These are phyloP conservation scores for Mormyrus lacerda DNA, from an alignment of 2,113 vertebrate species.

Conservation along the genomic window DNA sequence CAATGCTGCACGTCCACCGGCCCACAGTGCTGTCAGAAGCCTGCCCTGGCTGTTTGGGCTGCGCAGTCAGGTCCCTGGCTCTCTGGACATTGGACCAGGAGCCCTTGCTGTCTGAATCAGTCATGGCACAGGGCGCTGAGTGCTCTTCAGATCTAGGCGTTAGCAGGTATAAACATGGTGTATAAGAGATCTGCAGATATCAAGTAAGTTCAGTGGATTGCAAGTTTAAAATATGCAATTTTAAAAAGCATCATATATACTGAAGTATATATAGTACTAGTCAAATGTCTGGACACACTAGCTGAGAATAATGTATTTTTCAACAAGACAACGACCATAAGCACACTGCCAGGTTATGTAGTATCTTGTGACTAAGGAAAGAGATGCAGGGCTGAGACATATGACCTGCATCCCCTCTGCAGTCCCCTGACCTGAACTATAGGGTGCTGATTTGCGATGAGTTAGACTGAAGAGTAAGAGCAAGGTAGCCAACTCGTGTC, in stretches of 20 bases:
- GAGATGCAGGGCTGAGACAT: neutral
- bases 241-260: neutral
- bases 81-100: constrained; percentile 51
- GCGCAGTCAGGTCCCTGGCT: constrained; percentile 15
- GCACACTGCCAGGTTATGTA: neutral
- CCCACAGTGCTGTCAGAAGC: neutral
- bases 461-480: neutral
- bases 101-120: constrained; percentile 47
- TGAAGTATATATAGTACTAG: neutral
- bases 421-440: neutral
- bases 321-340: neutral
- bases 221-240: neutral
- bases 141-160: neutral
- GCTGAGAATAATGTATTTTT: neutral
- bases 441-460: neutral
- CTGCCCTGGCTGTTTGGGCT: constrained; percentile 9
- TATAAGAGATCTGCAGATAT: neutral
- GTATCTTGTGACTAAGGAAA: neutral
- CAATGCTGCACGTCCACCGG: neutral
- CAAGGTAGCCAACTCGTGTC: neutral
- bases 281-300: neutral
- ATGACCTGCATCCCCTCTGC: neutral
- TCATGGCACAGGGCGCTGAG: constrained; percentile 20
- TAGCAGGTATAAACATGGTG: neutral
- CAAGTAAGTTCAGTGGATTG: neutral